Evolutionary conservation across 1,140 invertebrate species (phyloP).

Genomic region (Pseudomyrmex dendroicus): DNA sequence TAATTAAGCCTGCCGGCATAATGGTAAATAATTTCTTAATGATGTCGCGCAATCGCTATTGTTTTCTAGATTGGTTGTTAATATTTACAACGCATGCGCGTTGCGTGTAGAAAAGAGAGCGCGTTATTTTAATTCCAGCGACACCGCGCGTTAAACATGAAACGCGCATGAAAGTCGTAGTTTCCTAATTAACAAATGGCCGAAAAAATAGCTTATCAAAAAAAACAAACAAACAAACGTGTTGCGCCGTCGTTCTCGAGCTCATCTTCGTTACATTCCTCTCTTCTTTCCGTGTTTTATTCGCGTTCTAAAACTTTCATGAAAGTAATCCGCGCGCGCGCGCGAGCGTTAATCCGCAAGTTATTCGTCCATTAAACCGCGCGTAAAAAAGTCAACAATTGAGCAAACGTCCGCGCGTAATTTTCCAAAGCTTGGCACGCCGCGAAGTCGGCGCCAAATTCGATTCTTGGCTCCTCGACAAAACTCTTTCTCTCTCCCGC

Average conservation of each 20-base stretch:
- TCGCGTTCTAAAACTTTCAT: conserved; percentile 21
- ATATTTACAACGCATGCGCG: not conserved
- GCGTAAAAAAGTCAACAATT: conserved; percentile 40
- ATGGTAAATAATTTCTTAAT: not conserved
- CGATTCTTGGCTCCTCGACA: conserved; percentile 19
- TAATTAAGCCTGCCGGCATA: not conserved
- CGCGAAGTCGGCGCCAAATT: conserved; percentile 24
- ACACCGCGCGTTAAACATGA: no score
- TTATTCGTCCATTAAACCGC: conserved; percentile 26
- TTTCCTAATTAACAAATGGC: no score
- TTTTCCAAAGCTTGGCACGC: conserved; percentile 11
- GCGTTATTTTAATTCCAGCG: not conserved
- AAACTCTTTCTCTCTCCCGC: not conserved
- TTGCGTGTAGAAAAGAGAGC: no score
- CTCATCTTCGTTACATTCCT: not conserved
- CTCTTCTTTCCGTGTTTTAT: not conserved
- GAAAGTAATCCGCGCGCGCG: not conserved
- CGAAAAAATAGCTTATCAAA: conserved; percentile 8
- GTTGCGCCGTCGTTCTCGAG: not conserved
- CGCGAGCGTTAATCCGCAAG: conserved; percentile 1
- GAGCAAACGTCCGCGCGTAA: conserved; percentile 31
- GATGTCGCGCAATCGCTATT: not conserved
- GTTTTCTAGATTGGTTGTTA: not conserved
- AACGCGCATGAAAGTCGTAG: no score
- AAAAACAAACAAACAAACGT: not conserved